phyloP scores from a whole-genome alignment of 2,797 vertebrate species.

The Megaceryle alcyon region DNA sequence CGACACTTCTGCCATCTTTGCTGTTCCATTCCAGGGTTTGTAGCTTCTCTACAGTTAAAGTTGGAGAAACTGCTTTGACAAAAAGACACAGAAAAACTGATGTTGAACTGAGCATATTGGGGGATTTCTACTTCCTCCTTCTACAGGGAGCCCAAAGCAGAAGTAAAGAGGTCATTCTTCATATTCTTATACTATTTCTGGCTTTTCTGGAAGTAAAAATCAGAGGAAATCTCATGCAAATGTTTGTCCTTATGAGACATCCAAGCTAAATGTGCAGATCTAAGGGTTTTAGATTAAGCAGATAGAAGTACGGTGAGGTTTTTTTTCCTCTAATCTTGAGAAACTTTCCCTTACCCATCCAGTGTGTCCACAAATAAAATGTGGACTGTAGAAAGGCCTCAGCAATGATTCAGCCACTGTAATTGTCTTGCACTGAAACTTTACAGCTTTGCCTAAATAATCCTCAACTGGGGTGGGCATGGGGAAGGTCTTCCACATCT shows the following conservation, averaged over 20 bases:
- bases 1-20: background rate
- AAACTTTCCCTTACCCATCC: background rate
- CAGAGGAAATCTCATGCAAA: slow-evolving; percentile 22
- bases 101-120: background rate
- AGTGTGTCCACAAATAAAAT: background rate
- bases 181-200: slow-evolving; percentile 31
- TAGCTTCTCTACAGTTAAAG: background rate
- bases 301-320: background rate
- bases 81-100: background rate
- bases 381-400: background rate
- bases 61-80: background rate
- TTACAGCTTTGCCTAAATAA: background rate
- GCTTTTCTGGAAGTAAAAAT: slow-evolving; percentile 47
- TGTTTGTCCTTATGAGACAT: background rate
- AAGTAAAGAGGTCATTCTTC: slow-evolving; percentile 11
- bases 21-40: background rate
- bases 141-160: background rate
- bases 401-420: background rate
- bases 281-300: background rate
- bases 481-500: background rate
- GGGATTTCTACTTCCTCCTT: slow-evolving; percentile 16
- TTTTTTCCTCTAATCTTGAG: background rate
- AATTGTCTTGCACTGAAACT: background rate
- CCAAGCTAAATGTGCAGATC: background rate
- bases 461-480: background rate